These are phyloP conservation scores for Catocala fraxini DNA, from an alignment of 2,888 invertebrate genomes.

Conservation along the genomic window DNA sequence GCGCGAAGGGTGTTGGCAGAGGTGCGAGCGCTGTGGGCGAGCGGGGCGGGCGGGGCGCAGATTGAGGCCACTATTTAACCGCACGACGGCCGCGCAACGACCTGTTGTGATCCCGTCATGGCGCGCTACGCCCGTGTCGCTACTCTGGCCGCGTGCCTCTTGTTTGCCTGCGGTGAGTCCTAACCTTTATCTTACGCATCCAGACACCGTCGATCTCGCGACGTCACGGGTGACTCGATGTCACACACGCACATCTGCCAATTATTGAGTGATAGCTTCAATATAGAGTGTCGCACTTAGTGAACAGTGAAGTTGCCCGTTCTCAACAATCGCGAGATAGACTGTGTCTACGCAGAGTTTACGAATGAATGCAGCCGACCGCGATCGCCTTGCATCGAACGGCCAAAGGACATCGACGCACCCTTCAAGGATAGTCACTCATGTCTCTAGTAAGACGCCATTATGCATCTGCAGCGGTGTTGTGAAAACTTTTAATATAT, in stretches of 20 bases:
- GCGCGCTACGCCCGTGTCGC: slow-evolving; percentile 88
- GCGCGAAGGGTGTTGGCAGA: slow-evolving; percentile 82
- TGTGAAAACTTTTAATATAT: slow-evolving; percentile 52
- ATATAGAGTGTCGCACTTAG: slow-evolving; percentile 74
- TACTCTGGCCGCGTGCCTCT: slow-evolving; percentile 87
- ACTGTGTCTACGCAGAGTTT: slow-evolving; percentile 72
- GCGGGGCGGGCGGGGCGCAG: slow-evolving; percentile 85
- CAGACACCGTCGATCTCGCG: slow-evolving; percentile 81
- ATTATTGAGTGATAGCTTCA: slow-evolving; percentile 75
- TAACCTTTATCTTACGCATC: slow-evolving; percentile 84
- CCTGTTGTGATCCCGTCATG: slow-evolving; percentile 89
- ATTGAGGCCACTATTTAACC: slow-evolving; percentile 88
- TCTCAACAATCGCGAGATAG: slow-evolving; percentile 76
- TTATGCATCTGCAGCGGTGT: slow-evolving; percentile 61
- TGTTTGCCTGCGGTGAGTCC: slow-evolving; percentile 87
- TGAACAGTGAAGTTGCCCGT: slow-evolving; percentile 82
- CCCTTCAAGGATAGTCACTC: slow-evolving; percentile 77
- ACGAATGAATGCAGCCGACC: slow-evolving; percentile 72
- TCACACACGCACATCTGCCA: slow-evolving; percentile 68
- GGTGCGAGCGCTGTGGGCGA: slow-evolving; percentile 83
- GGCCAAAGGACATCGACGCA: slow-evolving; percentile 73
- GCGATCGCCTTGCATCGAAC: slow-evolving; percentile 74
- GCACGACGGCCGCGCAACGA: slow-evolving; percentile 85
- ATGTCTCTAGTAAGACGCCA: slow-evolving; percentile 56
- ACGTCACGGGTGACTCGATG: slow-evolving; percentile 78